These are phyloP conservation scores for Coreoperca whiteheadi DNA, from an alignment of 2,113 vertebrate genomes.

Conservation along the genomic window DNA sequence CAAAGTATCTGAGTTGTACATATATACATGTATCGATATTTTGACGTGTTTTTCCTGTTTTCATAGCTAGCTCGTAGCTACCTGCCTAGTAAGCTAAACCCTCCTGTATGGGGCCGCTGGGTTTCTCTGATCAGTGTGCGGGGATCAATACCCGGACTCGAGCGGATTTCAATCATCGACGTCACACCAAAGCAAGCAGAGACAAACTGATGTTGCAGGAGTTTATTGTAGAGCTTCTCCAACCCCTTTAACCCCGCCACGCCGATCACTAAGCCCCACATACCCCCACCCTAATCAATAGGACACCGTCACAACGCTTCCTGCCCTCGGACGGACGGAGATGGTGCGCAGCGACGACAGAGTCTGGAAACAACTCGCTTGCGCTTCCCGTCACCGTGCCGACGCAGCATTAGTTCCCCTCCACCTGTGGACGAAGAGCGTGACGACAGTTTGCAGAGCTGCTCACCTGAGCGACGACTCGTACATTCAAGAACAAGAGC, in stretches of 20 bases:
- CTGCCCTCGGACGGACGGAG: neutral
- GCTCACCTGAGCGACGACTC: neutral
- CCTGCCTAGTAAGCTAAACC: no score
- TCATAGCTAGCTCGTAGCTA: no score
- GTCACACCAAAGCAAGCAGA: no score
- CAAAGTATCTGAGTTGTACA: no score
- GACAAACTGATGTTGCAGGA: neutral
- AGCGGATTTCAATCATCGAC: neutral
- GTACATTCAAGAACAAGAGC: neutral
- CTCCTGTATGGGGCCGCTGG: no score
- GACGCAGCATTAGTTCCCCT: neutral
- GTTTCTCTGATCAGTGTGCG: no score
- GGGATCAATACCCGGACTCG: neutral
- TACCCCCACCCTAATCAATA: conserved; percentile 34
- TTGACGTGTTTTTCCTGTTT: no score
- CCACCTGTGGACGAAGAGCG: neutral
- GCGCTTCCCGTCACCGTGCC: no score
- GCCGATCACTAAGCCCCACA: neutral
- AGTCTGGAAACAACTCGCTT: no score
- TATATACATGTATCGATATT: no score
- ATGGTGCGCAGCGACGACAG: no score
- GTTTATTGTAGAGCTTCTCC: neutral
- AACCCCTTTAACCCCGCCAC: neutral
- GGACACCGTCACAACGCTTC: neutral
- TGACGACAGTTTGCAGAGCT: neutral